Evolutionary conservation across 2,113 vertebrate genomes (phyloP).

Genomic region (Collichthys lucidus): DNA sequence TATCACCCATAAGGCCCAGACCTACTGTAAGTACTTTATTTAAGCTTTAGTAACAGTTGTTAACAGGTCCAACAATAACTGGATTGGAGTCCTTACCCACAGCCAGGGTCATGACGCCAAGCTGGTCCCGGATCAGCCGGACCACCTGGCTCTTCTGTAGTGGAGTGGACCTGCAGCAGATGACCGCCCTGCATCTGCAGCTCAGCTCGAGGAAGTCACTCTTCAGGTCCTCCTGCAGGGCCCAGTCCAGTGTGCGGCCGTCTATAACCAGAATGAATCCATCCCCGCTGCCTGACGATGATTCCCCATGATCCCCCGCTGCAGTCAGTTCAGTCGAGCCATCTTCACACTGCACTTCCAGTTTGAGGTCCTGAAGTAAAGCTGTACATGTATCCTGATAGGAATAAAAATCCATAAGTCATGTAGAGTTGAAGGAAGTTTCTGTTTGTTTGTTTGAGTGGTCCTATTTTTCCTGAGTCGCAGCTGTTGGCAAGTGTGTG

Average conservation of each 20-base stretch:
- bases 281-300: not conserved
- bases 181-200: conserved; percentile 84
- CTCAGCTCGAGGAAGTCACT: conserved; percentile 86
- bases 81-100: conserved; percentile 81
- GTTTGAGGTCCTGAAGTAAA: conserved; percentile 82
- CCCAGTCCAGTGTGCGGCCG: conserved; percentile 84
- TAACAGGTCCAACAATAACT: not conserved
- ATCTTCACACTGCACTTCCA: conserved; percentile 70
- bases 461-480: too few relatives aligned
- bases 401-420: not conserved
- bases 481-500: not conserved
- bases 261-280: conserved; percentile 86
- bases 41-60: not conserved
- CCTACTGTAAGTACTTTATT: not conserved
- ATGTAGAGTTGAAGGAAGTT: not conserved
- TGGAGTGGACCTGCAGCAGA: conserved; percentile 93
- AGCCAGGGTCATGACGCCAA: conserved; percentile 91
- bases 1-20: too few relatives aligned
- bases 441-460: not conserved
- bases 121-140: conserved; percentile 84
- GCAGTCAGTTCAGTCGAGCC: not conserved
- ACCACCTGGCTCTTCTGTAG: conserved; percentile 94
- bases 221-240: conserved; percentile 87
- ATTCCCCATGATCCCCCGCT: not conserved
- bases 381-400: conserved; percentile 88